Percentiles rank a stretch among this genome's conserved stretches.
Conservation (phyloP, 2,797 vertebrate species). For the Cossypha dichroa region DNA sequence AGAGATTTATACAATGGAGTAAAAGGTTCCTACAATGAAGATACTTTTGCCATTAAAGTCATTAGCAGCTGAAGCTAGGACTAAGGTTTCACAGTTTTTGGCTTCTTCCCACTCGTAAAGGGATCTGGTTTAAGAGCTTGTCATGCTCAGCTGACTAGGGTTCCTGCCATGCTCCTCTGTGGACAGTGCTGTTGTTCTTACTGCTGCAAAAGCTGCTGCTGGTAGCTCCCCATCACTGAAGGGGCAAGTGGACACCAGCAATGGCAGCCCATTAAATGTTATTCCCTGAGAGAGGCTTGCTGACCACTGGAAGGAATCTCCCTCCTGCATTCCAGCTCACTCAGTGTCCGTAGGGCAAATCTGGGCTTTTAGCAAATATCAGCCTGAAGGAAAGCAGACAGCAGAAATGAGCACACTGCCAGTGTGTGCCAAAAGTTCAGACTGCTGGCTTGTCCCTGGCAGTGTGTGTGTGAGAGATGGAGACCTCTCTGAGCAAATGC, state of each 20-base stretch:
- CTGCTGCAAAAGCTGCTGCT: not conserved
- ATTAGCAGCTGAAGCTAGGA: conserved; percentile 51
- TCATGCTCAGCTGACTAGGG: not conserved
- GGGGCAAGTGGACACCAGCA: not conserved
- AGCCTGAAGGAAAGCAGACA: not conserved
- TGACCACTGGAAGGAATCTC: not conserved
- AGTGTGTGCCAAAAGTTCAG: not conserved
- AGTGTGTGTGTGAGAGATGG: not conserved
- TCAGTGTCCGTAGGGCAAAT: not conserved
- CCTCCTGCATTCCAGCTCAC: not conserved
- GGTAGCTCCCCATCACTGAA: not conserved
- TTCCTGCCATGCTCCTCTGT: not conserved
- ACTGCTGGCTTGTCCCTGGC: not conserved
- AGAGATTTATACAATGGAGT: not conserved
- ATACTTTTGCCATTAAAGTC: conserved; percentile 7
- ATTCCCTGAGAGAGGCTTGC: not conserved
- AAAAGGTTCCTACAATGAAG: not conserved
- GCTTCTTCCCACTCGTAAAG: conserved; percentile 38
- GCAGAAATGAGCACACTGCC: not conserved
- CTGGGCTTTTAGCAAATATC: not conserved
- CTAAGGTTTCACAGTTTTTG: conserved; percentile 67
- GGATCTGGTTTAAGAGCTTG: not conserved
- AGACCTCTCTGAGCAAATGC: not conserved
- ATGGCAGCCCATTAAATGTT: not conserved
- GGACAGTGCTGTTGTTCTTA: not conserved